Conservation (phyloP, 2,888 invertebrate genomes). For the Lasioglossum pauxillum region DNA sequence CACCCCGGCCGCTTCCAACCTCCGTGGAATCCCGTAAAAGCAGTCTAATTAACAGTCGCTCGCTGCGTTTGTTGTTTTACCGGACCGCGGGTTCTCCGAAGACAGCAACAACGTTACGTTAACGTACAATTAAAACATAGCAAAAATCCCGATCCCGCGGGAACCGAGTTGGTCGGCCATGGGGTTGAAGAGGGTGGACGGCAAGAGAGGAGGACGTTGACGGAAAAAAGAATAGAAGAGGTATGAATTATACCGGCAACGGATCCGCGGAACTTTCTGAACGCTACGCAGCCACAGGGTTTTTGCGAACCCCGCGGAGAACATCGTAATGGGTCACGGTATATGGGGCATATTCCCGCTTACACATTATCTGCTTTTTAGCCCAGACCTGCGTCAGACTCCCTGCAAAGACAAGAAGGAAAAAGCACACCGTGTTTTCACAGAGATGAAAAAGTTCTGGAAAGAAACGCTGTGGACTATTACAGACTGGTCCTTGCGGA, state of each 20-base stretch:
- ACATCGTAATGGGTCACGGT: constrained; percentile 50
- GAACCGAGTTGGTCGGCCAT: not conserved
- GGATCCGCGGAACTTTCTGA: constrained; percentile 12
- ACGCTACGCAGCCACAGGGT: not conserved
- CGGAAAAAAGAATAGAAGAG: not conserved
- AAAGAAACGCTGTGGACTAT: not conserved
- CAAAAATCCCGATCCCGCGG: constrained; percentile 11
- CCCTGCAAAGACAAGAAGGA: not conserved
- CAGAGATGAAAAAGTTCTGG: constrained; percentile 56
- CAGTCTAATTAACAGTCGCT: constrained; percentile 40
- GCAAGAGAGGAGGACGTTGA: not conserved
- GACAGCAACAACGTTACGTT: not conserved
- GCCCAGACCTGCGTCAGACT: not conserved
- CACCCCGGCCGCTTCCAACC: not conserved
- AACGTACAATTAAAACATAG: constrained; percentile 16
- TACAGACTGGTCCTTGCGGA: not conserved
- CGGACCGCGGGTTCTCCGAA: not conserved
- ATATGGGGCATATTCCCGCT: constrained; percentile 33
- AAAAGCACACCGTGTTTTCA: constrained; percentile 10
- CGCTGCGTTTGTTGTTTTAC: not conserved
- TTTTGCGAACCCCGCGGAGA: constrained; percentile 21
- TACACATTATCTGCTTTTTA: constrained; percentile 39
- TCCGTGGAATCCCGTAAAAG: constrained; percentile 4
- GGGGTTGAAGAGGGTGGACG: not conserved
- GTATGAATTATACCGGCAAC: constrained; percentile 4